Conservation (phyloP, 2,888 invertebrate genomes). For the Apeira syringaria region DNA sequence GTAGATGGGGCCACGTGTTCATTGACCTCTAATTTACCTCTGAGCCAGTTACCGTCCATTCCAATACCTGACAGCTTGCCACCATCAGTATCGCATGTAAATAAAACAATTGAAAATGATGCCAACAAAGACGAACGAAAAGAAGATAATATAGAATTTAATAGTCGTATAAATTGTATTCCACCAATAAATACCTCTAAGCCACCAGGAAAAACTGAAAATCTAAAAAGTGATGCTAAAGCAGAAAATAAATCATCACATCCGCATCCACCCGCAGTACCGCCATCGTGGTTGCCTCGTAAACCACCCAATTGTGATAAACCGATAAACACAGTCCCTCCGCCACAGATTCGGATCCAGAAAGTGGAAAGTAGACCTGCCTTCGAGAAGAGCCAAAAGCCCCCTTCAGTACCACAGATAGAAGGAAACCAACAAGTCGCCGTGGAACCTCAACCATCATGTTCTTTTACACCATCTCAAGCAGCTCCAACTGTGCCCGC, state of each 20-base stretch:
- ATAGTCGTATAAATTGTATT: constrained; percentile 5
- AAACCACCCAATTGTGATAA: constrained; percentile 40
- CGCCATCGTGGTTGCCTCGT: constrained; percentile 65
- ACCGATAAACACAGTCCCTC: constrained; percentile 37
- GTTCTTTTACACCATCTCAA: constrained; percentile 55
- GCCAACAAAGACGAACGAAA: constrained; percentile 32
- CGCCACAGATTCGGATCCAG: constrained; percentile 64
- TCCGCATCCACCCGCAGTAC: constrained; percentile 72
- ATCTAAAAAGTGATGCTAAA: constrained; percentile 32
- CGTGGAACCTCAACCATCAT: constrained; percentile 65
- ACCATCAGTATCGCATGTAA: constrained; percentile 42
- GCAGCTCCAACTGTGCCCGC: constrained; percentile 43
- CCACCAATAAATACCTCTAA: constrained; percentile 27
- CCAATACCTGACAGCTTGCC: constrained; percentile 54
- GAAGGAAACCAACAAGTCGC: constrained; percentile 40
- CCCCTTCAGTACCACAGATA: constrained; percentile 42
- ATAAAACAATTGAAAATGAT: constrained; percentile 37
- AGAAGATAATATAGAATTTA: constrained; percentile 26
- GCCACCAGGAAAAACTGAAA: constrained; percentile 31
- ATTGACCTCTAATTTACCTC: constrained; percentile 50
- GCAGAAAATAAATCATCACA: constrained; percentile 49
- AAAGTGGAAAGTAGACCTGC: constrained; percentile 50
- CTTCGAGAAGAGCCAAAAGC: constrained; percentile 46
- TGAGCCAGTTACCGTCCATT: constrained; percentile 66
- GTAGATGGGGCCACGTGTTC: constrained; percentile 31